These are phyloP conservation scores for Micrasema minimum DNA, from an alignment of 1,140 invertebrate species.

Conservation along the genomic window DNA sequence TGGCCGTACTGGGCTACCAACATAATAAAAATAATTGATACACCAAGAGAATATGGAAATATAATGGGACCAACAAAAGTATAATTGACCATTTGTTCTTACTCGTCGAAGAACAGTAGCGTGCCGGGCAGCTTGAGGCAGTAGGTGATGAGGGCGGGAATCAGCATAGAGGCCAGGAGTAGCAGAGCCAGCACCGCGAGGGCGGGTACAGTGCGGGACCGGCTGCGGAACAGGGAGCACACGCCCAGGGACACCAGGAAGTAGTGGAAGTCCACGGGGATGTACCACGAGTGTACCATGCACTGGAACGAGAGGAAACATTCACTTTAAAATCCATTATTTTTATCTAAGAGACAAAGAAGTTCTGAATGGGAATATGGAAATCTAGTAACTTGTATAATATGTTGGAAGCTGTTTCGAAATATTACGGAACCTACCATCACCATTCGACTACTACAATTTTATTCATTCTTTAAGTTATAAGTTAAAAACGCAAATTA, in stretches of 20 bases:
- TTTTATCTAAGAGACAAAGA: no score
- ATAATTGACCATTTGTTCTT: slow-evolving; percentile 46
- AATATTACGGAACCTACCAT: background rate
- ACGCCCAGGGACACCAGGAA: slow-evolving; percentile 73
- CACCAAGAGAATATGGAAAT: no score
- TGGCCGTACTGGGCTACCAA: no score
- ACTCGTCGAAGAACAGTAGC: slow-evolving; percentile 67
- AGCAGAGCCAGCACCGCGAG: slow-evolving; percentile 53
- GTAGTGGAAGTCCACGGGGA: slow-evolving; percentile 82
- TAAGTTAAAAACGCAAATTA: background rate
- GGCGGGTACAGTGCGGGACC: slow-evolving; percentile 51
- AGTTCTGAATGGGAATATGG: background rate
- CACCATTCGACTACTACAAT: background rate
- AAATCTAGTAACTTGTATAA: background rate
- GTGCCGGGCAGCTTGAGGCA: slow-evolving; percentile 62
- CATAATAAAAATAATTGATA: no score
- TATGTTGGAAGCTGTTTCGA: background rate
- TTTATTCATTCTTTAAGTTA: background rate
- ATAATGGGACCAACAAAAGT: background rate
- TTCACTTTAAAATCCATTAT: background rate
- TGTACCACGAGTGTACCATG: slow-evolving; percentile 79
- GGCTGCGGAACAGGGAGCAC: slow-evolving; percentile 64
- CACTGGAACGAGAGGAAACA: slow-evolving; percentile 71
- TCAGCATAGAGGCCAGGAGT: slow-evolving; percentile 54
- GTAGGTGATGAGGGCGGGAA: slow-evolving; percentile 65